phyloP scores from a whole-genome alignment of 2,888 invertebrate species.

The Mythimna impura region DNA sequence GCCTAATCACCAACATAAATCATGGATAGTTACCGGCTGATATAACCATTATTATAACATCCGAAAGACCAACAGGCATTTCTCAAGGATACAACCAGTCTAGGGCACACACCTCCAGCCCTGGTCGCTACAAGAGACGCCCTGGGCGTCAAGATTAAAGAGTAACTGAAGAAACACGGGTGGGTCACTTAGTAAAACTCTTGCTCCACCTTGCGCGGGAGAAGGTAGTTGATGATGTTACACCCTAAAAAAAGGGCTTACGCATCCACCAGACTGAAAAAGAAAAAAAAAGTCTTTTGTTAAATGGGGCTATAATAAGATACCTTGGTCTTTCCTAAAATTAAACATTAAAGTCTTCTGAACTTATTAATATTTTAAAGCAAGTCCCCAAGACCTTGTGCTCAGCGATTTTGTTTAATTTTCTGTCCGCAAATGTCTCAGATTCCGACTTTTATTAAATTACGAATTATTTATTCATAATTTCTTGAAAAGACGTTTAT shows the following conservation, averaged over 20 bases:
- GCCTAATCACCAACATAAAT: too few relatives aligned
- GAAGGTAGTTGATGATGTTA: too few relatives aligned
- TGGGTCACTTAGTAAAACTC: too few relatives aligned
- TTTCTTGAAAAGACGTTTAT: conserved; percentile 15
- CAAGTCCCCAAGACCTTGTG: conserved; percentile 1
- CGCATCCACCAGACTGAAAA: background rate
- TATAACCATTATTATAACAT: background rate
- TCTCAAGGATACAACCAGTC: background rate
- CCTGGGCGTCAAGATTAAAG: too few relatives aligned
- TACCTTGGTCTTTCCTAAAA: background rate
- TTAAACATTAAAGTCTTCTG: conserved; percentile 2
- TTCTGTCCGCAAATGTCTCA: conserved; percentile 2
- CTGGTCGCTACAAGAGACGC: too few relatives aligned
- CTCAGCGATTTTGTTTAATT: conserved; percentile 12
- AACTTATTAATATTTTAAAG: conserved; percentile 18
- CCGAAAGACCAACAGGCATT: background rate
- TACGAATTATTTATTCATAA: conserved; percentile 35
- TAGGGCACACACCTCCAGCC: too few relatives aligned
- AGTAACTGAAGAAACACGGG: too few relatives aligned
- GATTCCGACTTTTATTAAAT: conserved; percentile 40
- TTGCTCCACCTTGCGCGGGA: too few relatives aligned
- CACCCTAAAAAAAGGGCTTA: background rate
- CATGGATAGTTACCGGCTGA: too few relatives aligned
- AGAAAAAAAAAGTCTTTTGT: background rate
- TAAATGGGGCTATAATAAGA: background rate